Evolutionary conservation across 2,113 vertebrate species (phyloP).

Genomic region (Guaruba guarouba): DNA sequence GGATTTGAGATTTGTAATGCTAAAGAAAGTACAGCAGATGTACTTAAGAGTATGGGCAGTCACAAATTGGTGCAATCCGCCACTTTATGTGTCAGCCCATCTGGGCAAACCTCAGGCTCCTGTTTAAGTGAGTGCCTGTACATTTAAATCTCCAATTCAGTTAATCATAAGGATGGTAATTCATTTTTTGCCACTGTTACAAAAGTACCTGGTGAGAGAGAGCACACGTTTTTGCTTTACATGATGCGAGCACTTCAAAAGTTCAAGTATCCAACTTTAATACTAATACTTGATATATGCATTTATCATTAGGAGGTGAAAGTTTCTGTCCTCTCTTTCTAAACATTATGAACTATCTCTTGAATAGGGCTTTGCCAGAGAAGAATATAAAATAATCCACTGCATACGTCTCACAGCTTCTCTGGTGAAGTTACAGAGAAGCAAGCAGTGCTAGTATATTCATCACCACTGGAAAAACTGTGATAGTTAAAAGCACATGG

Average conservation of each 20-base stretch:
- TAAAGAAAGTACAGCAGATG: neutral
- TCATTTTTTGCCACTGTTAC: neutral
- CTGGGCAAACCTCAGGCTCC: neutral
- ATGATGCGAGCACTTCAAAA: neutral
- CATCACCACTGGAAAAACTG: neutral
- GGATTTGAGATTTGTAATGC: neutral
- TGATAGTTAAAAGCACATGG: neutral
- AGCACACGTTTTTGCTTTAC: neutral
- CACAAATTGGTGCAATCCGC: neutral
- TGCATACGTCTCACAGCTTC: neutral
- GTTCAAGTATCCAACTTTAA: neutral
- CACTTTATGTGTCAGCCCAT: neutral
- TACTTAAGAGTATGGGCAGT: neutral
- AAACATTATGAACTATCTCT: neutral
- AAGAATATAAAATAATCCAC: neutral
- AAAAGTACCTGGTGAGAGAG: neutral
- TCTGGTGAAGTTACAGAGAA: neutral
- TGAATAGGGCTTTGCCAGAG: neutral
- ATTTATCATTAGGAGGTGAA: neutral
- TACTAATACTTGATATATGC: neutral
- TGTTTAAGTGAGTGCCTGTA: neutral
- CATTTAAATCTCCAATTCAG: neutral
- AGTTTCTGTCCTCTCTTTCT: neutral
- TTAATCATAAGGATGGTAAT: neutral
- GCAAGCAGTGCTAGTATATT: neutral